Base-by-base conservation (phyloP, 2,113 vertebrate genomes). In the Hippocampus comes region DNA sequence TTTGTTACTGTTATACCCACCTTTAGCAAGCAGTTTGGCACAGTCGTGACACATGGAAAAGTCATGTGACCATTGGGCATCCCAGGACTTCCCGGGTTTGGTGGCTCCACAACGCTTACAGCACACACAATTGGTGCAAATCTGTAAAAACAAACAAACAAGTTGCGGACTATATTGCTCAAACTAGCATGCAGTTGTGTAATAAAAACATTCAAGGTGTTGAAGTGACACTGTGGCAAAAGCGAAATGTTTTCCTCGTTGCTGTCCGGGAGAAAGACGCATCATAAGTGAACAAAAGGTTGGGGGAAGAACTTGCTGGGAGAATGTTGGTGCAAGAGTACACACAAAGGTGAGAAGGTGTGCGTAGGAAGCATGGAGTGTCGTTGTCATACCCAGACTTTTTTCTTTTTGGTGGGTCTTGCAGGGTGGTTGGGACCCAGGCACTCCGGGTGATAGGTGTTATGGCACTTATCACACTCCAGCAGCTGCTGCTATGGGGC, bases 391-490 rank as follows among this genome's bases (percentile, higher is more conserved):
- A 98, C 98, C 98, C 98, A 99, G 82, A 98, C 94, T 92, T 95
- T 95, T 93, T 97, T 98, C 87, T 98, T 98, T 94, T 98, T 99
- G 41, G 96, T 98, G 78, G 96, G 96, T 91, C 95, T 96, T 68
- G 95, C 96, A 51, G 97, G 98, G 93, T 99, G 97, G 91, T 98
- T 98, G 81, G 98, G 96, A 90, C 94, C 96, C 94, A 99, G 96
- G 96, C 98, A 99, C 95, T 99, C 98, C 2, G 97, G 96, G 94
- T 99, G 98, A 93, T 97, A 99, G 93, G 96, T 98, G 94, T 99
- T 99, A 91, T 95, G 96, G 96, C 98, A 99, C 95, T 98, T 99
- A 87, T 96, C 95, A 86, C 98, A 99, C 93, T 99, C 96, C 81
- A 99, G 93, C 88, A 99, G 90, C 88, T 97, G 95, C 94, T 96